A percentile compares a stretch with the other conserved stretches of the same genome.
Evolutionary conservation across 2,797 vertebrate species (phyloP).

Genomic region (Gadopsis marmoratus): DNA sequence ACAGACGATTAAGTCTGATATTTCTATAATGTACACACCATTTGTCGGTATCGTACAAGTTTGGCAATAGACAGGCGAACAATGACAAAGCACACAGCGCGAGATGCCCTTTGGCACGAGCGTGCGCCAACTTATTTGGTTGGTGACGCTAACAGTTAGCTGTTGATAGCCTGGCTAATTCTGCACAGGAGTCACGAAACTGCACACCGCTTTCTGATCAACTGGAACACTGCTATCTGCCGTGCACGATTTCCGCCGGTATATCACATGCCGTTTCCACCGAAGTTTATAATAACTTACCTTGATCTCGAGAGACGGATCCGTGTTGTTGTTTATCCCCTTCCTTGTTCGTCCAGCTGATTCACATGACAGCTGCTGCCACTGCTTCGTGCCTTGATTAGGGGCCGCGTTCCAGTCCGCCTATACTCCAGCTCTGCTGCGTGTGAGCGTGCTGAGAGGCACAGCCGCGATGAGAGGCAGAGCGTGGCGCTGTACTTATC

Average conservation of each 20-base stretch:
- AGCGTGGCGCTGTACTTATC: conserved; percentile 29
- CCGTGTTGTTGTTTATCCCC: conserved; percentile 73
- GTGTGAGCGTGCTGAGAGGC: conserved; percentile 9
- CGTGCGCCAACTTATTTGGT: conserved; percentile 56
- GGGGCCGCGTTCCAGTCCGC: conserved; percentile 38
- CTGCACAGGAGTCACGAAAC: conserved; percentile 65
- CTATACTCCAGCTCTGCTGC: background rate
- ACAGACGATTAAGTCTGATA: fast-evolving
- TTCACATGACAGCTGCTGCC: conserved; percentile 81
- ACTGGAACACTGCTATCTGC: background rate
- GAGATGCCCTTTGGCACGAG: conserved; percentile 14
- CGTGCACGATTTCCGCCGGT: background rate
- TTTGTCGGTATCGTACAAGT: background rate
- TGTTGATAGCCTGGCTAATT: conserved; percentile 64
- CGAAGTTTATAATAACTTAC: conserved; percentile 39
- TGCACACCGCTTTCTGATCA: conserved; percentile 11
- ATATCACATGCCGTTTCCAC: background rate
- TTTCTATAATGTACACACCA: fast-evolving
- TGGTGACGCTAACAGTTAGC: conserved; percentile 64
- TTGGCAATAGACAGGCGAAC: background rate
- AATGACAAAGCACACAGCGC: conserved; percentile 11
- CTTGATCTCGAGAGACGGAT: conserved; percentile 56
- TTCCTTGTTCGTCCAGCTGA: conserved; percentile 81
- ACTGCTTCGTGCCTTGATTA: conserved; percentile 39
- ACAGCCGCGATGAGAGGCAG: background rate